Percentiles rank a stretch among this genome's conserved stretches.
These are phyloP conservation scores for Amitus sp. DNA, from an alignment of 2,888 invertebrate genomes.

Conservation along the genomic window DNA sequence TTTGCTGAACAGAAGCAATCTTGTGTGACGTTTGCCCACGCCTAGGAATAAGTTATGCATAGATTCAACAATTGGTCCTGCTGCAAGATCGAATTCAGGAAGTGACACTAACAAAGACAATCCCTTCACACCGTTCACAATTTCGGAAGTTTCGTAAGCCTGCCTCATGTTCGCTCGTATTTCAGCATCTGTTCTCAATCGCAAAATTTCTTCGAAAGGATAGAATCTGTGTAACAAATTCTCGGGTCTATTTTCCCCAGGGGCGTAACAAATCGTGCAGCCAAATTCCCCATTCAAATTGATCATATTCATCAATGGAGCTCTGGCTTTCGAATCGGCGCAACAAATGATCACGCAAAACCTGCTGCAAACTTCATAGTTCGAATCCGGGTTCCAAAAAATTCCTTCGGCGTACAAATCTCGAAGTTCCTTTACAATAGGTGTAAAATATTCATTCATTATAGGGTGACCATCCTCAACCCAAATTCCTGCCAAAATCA, in stretches of 20 bases:
- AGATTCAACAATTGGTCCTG: constrained; percentile 12
- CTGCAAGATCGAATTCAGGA: constrained; percentile 15
- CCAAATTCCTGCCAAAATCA: constrained; percentile 12
- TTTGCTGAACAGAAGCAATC: background rate
- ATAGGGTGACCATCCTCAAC: constrained; percentile 2
- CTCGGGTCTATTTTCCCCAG: constrained; percentile 5
- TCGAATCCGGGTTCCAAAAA: no score
- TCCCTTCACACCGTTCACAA: constrained; percentile 18
- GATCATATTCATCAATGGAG: constrained; percentile 15
- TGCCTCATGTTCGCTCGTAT: background rate
- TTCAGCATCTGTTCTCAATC: background rate
- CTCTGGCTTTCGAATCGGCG: constrained; percentile 27
- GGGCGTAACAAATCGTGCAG: constrained; percentile 26
- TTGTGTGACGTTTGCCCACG: constrained; percentile 6
- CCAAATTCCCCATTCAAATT: constrained; percentile 31
- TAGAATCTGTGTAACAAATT: background rate
- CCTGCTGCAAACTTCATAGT: constrained; percentile 5
- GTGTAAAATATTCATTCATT: constrained; percentile 3
- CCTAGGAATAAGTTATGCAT: constrained; percentile 14
- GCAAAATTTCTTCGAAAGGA: background rate
- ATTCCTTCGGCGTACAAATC: background rate
- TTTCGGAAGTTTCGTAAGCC: background rate
- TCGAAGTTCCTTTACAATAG: background rate
- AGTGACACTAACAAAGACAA: constrained; percentile 7
- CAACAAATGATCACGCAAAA: no score